A percentile compares a stretch with the other conserved stretches of the same genome.
These are phyloP conservation scores for Hoplostethus mediterraneus DNA, from an alignment of 2,797 vertebrate species.

Conservation along the genomic window DNA sequence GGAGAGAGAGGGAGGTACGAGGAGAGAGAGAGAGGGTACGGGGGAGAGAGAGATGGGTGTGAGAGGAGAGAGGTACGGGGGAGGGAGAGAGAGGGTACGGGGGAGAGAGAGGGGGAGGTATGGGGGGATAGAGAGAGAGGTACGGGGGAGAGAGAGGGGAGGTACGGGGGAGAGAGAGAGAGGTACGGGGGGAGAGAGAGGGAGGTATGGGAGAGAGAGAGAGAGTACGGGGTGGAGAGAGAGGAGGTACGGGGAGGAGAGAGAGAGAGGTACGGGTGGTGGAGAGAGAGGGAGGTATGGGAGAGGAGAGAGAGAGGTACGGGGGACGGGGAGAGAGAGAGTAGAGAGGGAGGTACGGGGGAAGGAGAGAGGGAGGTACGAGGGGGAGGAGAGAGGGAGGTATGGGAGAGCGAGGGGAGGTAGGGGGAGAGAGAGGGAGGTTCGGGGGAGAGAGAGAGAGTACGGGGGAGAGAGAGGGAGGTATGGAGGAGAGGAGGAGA, in stretches of 20 bases:
- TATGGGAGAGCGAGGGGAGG: neutral
- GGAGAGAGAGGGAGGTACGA: neutral
- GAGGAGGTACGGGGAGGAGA: neutral
- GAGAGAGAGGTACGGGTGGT: neutral
- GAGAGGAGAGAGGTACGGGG: constrained; percentile 8
- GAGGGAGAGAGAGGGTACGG: constrained; percentile 28
- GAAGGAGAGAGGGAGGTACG: too few relatives aligned
- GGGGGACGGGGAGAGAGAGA: neutral
- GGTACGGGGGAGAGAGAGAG: constrained; percentile 2
- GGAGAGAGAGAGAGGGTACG: neutral
- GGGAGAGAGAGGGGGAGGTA: neutral
- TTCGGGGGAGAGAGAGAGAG: neutral
- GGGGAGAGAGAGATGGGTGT: neutral
- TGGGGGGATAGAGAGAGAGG: neutral
- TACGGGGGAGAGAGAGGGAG: neutral
- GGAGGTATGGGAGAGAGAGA: too few relatives aligned
- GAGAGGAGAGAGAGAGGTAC: neutral
- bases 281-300: neutral
- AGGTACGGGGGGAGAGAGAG: neutral
- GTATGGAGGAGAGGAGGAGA: too few relatives aligned
- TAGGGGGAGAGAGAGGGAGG: neutral
- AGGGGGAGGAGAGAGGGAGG: neutral
- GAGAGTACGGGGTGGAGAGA: too few relatives aligned
- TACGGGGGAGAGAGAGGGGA: constrained; percentile 10
- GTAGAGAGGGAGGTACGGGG: neutral